Evolutionary conservation across 2,113 vertebrate species (phyloP), one percentile per base, ranked within the genome.

Genomic region (Vidua macroura): DNA sequence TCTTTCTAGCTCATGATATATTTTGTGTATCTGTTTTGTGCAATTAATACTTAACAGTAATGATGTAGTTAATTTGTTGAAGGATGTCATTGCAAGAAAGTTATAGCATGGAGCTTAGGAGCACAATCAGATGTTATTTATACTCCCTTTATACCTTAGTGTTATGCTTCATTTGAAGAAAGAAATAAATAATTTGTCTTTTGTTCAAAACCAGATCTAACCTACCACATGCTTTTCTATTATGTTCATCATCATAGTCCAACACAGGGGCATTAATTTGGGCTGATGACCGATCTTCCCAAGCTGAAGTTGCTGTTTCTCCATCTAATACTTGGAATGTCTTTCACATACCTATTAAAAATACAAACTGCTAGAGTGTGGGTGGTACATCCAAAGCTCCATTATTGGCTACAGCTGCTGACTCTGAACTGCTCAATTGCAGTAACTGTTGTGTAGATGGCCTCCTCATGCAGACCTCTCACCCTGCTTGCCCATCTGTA

Each of bases 91-190:
- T 96, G 94, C 94, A 95, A 97, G 94, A 95, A 95, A 96, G 93
- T 95, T 92, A 94, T 91, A 96, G 95, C 93, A 95, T 95, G 95
- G 87, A 94, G 87, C 90, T 97, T 96, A 95, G 93, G 94, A 95
- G 93, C 96, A 95, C 94, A 93, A 97, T 97, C 95, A 96, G 92
- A 95, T 95, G 93, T 96, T 97, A 96, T 96, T 95, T 97, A 91
- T 92, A 89, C 90, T 92, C 90, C 80, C 79, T 69, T 90, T 91
- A 91, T 86, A 94, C 84, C 80, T 83, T 90, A 95, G 95, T 80
- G 89, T 92, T 96, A 96, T 81, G 79, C 90, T 93, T 86, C 81
- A 79, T 93, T 87, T 94, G 89, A 79, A 73, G 92, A 95, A 93
- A 83, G 56, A 93, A 93, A 96, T 91, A 97, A 96, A 97, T 96